Evolutionary conservation across 2,113 vertebrate species (phyloP), one percentile per base, ranked within the genome.

Genomic region (Etheostoma spectabile): DNA sequence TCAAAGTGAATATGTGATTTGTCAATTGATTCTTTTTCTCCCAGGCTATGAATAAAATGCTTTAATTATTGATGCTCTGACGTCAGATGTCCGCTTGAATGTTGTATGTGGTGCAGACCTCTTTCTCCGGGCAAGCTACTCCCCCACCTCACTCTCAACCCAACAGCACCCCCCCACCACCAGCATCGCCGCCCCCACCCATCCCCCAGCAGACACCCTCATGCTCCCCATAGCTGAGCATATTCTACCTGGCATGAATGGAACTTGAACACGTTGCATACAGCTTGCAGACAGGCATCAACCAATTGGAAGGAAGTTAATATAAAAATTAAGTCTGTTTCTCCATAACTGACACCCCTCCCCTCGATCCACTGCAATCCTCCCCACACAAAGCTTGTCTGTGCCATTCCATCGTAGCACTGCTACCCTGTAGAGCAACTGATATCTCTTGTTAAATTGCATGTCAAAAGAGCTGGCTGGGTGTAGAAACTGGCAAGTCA

Each of bases 1-100:
- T 95, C 94, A 94, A 94, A 96, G 94, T 94, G 95, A 95, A 95
- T 95, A 93, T 95, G 92, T 93, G 92, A 96, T 95, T 96, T 94
- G 94, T 95, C 95, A 94, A 95, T 95, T 94, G 94, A 95, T 95
- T 95, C 90, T 92, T 94, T 93, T 89, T 82, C 92, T 91, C 91
- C 83, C 90, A 92, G 93, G 94, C 94, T 95, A 96, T 96, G 94
- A 96, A 96, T 96, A 96, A 95, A 95, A 94, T 77, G 85, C 92
- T 92, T 95, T 94, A 94, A 95, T 95, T 95, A 95, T 96, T 95
- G 91, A 96, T 95, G 94, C 78, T 78, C 93, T 95, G 94, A 96
- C 94, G 93, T 95, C 94, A 96, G 90, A 92, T 83, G 90, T 93
- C 90, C 82, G 86, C 93, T 93, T 95, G 91, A 95, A 95, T 95